These are phyloP conservation scores for Cosmopolites sordidus DNA, from an alignment of 2,888 invertebrate genomes.

Conservation along the genomic window DNA sequence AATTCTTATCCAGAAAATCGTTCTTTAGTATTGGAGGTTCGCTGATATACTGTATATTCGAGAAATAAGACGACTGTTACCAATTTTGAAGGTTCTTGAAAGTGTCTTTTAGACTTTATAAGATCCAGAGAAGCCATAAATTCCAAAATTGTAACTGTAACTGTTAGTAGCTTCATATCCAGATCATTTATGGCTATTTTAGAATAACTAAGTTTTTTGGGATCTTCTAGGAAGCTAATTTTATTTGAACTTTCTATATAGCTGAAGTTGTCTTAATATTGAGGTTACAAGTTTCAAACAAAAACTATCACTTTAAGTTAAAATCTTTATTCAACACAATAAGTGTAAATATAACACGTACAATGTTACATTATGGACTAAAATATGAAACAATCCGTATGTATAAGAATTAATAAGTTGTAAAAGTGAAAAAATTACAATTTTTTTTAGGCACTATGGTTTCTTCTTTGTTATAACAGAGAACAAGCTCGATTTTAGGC, in stretches of 20 bases:
- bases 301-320: not conserved
- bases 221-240: slow-evolving; percentile 46
- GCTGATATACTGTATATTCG: slow-evolving; percentile 42
- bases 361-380: not conserved
- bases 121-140: too few species aligned
- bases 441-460: slow-evolving; percentile 18
- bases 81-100: slow-evolving; percentile 39
- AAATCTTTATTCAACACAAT: slow-evolving; percentile 14
- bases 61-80: slow-evolving; percentile 39
- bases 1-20: slow-evolving; percentile 60
- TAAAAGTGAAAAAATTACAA: not conserved
- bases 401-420: not conserved
- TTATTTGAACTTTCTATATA: slow-evolving; percentile 48
- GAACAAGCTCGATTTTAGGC: slow-evolving; percentile 19
- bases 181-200: slow-evolving; percentile 42
- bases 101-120: slow-evolving; percentile 34
- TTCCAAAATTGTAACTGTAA: slow-evolving; percentile 32
- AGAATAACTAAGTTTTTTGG: slow-evolving; percentile 36
- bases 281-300: too few species aligned
- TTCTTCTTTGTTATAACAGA: slow-evolving; percentile 15
- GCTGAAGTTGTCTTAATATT: slow-evolving; percentile 43
- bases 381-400: not conserved
- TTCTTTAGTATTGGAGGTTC: slow-evolving; percentile 48
- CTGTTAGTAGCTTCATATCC: slow-evolving; percentile 41
- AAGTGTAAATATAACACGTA: not conserved